Conservation (phyloP, 30 jellyfish, hydroid and myxozoan genomes). For the Hydractinia echinata region DNA sequence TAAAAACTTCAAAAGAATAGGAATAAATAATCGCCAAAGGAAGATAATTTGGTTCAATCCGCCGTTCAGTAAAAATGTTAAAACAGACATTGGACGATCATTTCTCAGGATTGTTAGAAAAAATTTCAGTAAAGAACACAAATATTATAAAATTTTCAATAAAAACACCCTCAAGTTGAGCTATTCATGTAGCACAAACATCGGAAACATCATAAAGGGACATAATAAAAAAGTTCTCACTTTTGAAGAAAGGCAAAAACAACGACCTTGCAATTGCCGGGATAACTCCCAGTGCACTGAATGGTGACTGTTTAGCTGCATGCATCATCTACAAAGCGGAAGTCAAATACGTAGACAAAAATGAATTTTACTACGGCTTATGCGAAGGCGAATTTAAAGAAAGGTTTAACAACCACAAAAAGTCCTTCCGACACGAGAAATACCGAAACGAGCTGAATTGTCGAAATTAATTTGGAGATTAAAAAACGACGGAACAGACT, state of each 20-base stretch:
- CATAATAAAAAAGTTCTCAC: not conserved
- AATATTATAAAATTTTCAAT: not conserved
- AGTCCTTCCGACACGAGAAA: conserved; percentile 25
- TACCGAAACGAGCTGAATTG: conserved; percentile 42
- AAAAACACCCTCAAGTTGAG: conserved; percentile 2
- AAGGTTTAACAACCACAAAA: conserved; percentile 35
- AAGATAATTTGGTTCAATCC: conserved; percentile 52
- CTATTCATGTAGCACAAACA: conserved; percentile 1
- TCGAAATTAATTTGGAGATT: conserved; percentile 40
- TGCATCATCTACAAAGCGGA: conserved; percentile 34
- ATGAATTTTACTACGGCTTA: conserved; percentile 25
- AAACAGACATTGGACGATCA: conserved; percentile 38
- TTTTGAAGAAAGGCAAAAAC: not conserved
- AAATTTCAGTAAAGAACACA: conserved; percentile 33
- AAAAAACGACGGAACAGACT: conserved; percentile 9
- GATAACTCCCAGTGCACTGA: not conserved
- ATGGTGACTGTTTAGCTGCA: conserved; percentile 39
- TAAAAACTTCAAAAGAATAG: too few relatives aligned
- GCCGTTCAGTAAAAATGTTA: conserved; percentile 52
- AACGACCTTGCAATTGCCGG: not conserved
- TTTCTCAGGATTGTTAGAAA: conserved; percentile 42
- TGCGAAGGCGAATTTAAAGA: conserved; percentile 40
- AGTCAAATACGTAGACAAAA: conserved; percentile 9
- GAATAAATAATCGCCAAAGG: not conserved
- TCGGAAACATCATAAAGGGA: not conserved